Conservation (phyloP, 2,113 vertebrate genomes). For the Poeciliopsis retropinna region DNA sequence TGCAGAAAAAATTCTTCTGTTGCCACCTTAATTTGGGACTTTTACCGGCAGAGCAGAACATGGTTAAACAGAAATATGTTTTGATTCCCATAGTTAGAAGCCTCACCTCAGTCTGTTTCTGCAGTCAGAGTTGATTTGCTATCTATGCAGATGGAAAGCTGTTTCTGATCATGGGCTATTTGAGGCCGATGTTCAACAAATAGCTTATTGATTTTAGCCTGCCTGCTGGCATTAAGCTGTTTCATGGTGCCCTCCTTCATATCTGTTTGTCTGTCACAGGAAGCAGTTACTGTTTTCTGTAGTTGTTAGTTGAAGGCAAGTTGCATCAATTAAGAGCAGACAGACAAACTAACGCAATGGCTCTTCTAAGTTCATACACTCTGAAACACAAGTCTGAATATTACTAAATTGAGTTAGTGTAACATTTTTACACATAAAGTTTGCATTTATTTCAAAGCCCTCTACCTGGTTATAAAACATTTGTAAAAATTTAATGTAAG, state of each 20-base stretch:
- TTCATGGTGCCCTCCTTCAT: background rate
- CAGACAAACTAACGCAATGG: background rate
- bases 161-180: constrained; percentile 30
- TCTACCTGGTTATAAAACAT: no score
- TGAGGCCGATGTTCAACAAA: constrained; percentile 44
- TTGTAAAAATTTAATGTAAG: no score
- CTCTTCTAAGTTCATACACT: background rate
- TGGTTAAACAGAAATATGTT: background rate
- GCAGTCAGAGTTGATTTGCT: constrained; percentile 17
- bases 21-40: background rate
- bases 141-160: constrained; percentile 33
- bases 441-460: no score
- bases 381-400: no score
- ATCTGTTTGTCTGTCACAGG: background rate
- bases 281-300: background rate
- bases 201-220: constrained; percentile 51
- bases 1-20: background rate
- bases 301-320: background rate
- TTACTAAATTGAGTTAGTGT: no score
- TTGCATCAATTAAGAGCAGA: background rate
- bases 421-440: no score
- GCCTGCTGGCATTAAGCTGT: constrained; percentile 31
- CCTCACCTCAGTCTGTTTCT: no score
- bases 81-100: background rate
- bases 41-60: background rate